phyloP scores from a whole-genome alignment of 2,113 vertebrate species.

The Empidonax traillii region DNA sequence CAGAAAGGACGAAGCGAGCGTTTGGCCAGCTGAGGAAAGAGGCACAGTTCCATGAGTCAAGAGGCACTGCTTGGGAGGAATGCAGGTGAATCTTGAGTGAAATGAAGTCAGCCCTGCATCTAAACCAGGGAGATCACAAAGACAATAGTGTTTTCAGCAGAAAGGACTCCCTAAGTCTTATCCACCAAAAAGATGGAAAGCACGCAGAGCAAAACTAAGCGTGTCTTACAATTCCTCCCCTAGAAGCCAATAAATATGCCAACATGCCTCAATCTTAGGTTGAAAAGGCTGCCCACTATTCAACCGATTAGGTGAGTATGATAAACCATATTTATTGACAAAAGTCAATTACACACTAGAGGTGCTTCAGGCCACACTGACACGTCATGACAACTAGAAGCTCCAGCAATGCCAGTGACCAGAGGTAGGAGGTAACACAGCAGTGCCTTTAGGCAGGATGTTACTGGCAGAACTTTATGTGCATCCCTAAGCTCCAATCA shows the following conservation, averaged over 20 bases:
- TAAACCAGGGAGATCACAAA: neutral
- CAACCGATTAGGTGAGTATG: neutral
- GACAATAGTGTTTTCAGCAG: neutral
- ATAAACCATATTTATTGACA: neutral
- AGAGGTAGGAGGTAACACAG: neutral
- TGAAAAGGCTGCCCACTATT: neutral
- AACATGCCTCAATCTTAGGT: neutral
- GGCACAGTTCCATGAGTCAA: neutral
- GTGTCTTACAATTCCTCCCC: neutral
- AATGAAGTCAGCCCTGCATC: neutral
- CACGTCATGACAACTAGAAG: neutral
- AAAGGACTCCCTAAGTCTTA: neutral
- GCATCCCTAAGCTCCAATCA: neutral
- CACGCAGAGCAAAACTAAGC: neutral
- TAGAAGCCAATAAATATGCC: neutral
- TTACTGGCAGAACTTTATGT: neutral
- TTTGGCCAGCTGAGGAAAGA: slow-evolving; percentile 79
- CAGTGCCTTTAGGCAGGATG: neutral
- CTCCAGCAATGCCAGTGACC: neutral
- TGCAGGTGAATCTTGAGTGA: neutral
- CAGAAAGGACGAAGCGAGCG: slow-evolving; percentile 86
- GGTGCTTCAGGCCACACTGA: neutral
- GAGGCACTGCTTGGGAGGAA: neutral
- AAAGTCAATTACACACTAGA: neutral
- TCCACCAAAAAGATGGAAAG: neutral